These are phyloP conservation scores for Oreochromis spilurus DNA, from an alignment of 2,113 vertebrate genomes.

Conservation along the genomic window DNA sequence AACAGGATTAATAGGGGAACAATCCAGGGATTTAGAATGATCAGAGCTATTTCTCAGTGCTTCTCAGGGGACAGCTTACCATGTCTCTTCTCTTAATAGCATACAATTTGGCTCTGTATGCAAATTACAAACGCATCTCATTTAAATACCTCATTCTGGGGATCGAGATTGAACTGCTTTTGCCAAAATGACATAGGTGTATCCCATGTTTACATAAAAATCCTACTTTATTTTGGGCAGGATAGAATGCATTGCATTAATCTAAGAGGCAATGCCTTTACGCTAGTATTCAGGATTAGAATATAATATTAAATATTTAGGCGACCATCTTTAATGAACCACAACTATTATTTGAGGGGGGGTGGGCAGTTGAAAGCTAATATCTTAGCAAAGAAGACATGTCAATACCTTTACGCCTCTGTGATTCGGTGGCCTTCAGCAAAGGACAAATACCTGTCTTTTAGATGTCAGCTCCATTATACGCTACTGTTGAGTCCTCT, in stretches of 20 bases:
- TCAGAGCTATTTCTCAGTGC: slow-evolving; percentile 7
- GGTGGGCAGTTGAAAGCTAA: neutral
- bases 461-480: slow-evolving; percentile 52
- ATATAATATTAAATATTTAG: neutral
- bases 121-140: neutral
- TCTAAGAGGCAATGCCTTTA: neutral
- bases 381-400: neutral
- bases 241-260: neutral
- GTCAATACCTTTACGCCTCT: neutral
- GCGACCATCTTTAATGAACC: neutral
- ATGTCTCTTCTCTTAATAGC: neutral
- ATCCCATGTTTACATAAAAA: neutral
- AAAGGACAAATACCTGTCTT: slow-evolving; percentile 54
- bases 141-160: neutral
- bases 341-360: neutral
- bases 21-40: slow-evolving; percentile 38
- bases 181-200: neutral
- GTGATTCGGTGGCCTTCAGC: slow-evolving; percentile 26
- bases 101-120: neutral
- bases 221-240: neutral
- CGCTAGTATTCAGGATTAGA: neutral
- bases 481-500: slow-evolving; percentile 29
- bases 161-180: neutral
- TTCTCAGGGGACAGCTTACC: slow-evolving; percentile 14
- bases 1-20: slow-evolving; percentile 41